Evolutionary conservation across 2,113 vertebrate species (phyloP), one percentile per base, ranked within the genome.

Genomic region (Tychaedon coryphoeus): DNA sequence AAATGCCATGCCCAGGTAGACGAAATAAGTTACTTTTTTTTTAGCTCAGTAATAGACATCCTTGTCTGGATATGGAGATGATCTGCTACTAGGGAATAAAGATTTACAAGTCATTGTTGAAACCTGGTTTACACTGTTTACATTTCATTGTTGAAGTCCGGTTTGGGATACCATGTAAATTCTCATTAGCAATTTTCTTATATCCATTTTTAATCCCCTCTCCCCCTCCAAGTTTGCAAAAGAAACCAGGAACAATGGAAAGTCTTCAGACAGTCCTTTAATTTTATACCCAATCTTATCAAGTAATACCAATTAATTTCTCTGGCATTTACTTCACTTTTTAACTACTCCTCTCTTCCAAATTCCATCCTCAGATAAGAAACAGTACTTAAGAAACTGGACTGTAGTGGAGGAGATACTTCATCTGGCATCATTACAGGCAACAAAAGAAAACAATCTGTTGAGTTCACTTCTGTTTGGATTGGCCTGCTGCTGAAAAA

Each of bases 271-370:
- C 29, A 97, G 84, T 43, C 72, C 93, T 88, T 96, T 97, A 84
- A 96, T 95, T 97, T 97, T 94, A 97, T 79, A 94, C 20, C 24
- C 25, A 85, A 57, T 90, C 42, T 5, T 96, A 95, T 83, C 88
- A 92, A 95, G 88, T 69, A 43, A 95, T 89, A 94, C 80, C 65
- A 91, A 88, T 84, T 95, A 28, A 86, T 90, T 94, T 86, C 61
- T 88, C 73, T 92, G 86, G 42, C 72, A 83, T 73, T 92, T 90
- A 79, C 28, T 96, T 87, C 83, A 91, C 33, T 93, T 94, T 92
- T 82, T 86, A 91, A 90, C 85, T 73, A 75, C 25, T 86, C 33
- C 51, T 45, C 62, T 66, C 90, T 62, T 75, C 56, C 70, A 86
- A 10, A 74, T 42, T 25, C 48, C 9, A 1, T 66, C 62, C 28